Conservation (phyloP, 2,888 invertebrate species). For the Archaeoteleia sp. region DNA sequence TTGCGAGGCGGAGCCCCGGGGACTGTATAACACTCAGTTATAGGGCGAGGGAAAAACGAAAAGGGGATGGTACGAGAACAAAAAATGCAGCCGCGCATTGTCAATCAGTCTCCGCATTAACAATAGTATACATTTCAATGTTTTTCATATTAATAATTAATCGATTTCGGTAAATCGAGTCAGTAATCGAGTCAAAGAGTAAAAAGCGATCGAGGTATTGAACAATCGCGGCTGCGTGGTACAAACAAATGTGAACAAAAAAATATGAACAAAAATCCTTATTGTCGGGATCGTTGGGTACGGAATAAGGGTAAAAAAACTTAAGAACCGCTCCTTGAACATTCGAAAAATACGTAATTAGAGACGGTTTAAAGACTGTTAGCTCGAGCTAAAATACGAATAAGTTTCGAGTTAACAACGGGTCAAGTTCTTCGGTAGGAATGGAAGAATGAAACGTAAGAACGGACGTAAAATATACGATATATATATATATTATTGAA, state of each 20-base stretch:
- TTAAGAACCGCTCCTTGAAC: constrained; percentile 66
- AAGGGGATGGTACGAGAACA: constrained; percentile 58
- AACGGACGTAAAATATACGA: constrained; percentile 57
- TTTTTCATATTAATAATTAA: too few relatives aligned
- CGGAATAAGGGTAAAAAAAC: constrained; percentile 60
- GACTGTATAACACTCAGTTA: constrained; percentile 81
- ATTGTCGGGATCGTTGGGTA: constrained; percentile 29
- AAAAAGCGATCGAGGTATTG: too few relatives aligned
- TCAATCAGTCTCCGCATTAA: constrained; percentile 37
- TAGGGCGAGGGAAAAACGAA: constrained; percentile 74
- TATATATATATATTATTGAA: constrained; percentile 68
- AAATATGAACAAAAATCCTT: constrained; percentile 37
- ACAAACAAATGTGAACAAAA: constrained; percentile 39
- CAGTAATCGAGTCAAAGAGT: too few relatives aligned
- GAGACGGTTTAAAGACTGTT: constrained; percentile 50
- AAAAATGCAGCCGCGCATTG: constrained; percentile 67
- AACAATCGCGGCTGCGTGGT: constrained; percentile 30
- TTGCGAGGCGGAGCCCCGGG: constrained; percentile 97
- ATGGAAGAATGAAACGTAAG: constrained; percentile 62
- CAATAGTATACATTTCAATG: too few relatives aligned
- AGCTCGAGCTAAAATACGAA: constrained; percentile 46
- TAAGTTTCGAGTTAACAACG: constrained; percentile 53
- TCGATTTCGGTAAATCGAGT: too few relatives aligned
- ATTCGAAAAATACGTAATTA: constrained; percentile 67
- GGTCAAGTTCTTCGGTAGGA: constrained; percentile 60